Evolutionary conservation across 1,140 invertebrate genomes (phyloP).

Genomic region (Drosophila ficusphila): DNA sequence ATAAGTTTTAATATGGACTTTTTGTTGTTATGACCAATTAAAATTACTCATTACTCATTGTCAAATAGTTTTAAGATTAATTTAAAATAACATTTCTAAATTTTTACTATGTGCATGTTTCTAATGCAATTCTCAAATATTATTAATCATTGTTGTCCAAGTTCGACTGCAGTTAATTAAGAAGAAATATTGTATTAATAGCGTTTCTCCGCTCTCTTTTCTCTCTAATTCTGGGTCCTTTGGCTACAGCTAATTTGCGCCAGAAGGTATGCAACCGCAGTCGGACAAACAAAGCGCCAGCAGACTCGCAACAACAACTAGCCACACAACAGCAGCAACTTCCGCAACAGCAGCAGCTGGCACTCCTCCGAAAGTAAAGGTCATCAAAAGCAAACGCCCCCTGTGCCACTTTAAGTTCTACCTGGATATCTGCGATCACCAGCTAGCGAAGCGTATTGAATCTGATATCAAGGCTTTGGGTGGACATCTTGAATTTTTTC

Average conservation of each 20-base stretch:
- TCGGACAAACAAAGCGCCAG: constrained; percentile 83
- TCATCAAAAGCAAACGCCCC: constrained; percentile 85
- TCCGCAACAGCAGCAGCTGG: constrained; percentile 43
- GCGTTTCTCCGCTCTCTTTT: constrained; percentile 32
- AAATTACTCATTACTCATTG: too few species aligned
- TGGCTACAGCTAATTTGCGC: constrained; percentile 73
- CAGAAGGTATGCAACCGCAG: constrained; percentile 84
- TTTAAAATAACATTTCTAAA: too few species aligned
- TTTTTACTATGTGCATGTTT: too few species aligned
- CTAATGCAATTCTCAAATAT: too few species aligned
- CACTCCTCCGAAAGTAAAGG: constrained; percentile 75
- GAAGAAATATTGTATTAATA: constrained; percentile 34
- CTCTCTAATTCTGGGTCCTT: constrained; percentile 61
- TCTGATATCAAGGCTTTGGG: constrained; percentile 88
- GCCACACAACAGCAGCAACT: constrained; percentile 46
- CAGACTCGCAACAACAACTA: constrained; percentile 72
- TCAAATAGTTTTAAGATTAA: too few species aligned
- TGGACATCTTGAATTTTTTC: constrained; percentile 87
- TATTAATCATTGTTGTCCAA: not conserved
- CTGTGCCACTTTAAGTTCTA: constrained; percentile 88
- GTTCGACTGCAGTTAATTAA: constrained; percentile 21
- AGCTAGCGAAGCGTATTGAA: constrained; percentile 86
- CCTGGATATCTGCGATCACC: constrained; percentile 89
- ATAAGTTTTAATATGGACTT: too few species aligned
- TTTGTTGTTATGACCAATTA: too few species aligned